phyloP scores from a whole-genome alignment of 2,797 vertebrate species.

The Leptoclinus maculatus region DNA sequence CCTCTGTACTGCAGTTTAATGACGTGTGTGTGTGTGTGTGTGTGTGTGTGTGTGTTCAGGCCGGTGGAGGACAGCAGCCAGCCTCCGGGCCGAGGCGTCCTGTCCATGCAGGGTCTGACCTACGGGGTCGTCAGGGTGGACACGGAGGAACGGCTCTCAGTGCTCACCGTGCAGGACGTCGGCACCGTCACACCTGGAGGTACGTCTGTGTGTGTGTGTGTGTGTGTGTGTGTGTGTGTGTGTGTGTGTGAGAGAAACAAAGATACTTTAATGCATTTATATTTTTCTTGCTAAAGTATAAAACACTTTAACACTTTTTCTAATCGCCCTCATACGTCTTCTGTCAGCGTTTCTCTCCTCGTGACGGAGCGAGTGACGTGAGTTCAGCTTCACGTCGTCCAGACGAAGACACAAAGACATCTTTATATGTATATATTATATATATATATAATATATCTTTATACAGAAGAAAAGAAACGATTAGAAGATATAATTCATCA shows the following conservation, averaged over 20 bases:
- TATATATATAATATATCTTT: too few species aligned
- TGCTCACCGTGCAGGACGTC: constrained; percentile 97
- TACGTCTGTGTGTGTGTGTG: constrained; percentile 57
- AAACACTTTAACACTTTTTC: too few species aligned
- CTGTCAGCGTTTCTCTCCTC: not conserved
- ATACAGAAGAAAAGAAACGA: too few species aligned
- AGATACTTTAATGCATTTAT: too few species aligned
- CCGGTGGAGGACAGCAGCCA: constrained; percentile 98
- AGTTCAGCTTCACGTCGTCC: too few species aligned
- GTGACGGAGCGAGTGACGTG: too few species aligned
- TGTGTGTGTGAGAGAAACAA: not conserved
- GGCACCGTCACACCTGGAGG: constrained; percentile 97
- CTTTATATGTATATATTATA: too few species aligned
- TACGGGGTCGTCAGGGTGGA: constrained; percentile 95
- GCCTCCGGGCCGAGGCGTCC: constrained; percentile 94
- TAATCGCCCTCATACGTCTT: too few species aligned
- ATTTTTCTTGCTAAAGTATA: too few species aligned
- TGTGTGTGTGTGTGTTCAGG: constrained; percentile 74
- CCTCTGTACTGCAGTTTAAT: not conserved
- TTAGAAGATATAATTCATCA: too few species aligned
- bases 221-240: not conserved
- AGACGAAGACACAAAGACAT: too few species aligned
- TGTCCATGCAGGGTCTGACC: constrained; percentile 97
- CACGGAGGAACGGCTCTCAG: constrained; percentile 96
- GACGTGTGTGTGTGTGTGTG: not conserved